Conservation (phyloP, 1,140 invertebrate genomes). For the Aphidius gifuensis region DNA sequence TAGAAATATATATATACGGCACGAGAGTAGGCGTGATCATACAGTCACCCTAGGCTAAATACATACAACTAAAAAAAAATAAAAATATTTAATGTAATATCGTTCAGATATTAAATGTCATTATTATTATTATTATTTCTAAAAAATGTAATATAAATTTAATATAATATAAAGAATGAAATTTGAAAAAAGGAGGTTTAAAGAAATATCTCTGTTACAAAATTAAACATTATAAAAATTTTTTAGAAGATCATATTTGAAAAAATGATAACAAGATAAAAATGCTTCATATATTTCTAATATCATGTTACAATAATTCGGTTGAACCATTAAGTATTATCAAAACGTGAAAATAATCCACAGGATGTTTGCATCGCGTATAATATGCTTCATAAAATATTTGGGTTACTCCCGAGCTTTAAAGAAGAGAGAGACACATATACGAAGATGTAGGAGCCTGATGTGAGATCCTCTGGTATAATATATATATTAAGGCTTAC, state of each 20-base stretch:
- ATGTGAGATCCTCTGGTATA: not conserved
- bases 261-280: too few species aligned
- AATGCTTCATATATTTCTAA: not conserved
- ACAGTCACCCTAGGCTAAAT: slow-evolving; percentile 22
- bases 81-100: slow-evolving; percentile 20
- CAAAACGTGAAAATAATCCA: slow-evolving; percentile 12
- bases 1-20: not conserved
- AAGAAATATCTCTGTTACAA: not conserved
- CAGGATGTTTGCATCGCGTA: slow-evolving; percentile 18
- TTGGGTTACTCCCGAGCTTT: slow-evolving; percentile 28
- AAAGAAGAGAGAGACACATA: slow-evolving; percentile 30
- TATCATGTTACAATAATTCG: slow-evolving; percentile 1
- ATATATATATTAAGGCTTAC: too few species aligned
- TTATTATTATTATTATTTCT: too few species aligned
- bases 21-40: slow-evolving; percentile 26
- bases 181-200: not conserved
- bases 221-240: not conserved
- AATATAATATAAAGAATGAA: not conserved
- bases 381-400: slow-evolving; percentile 34
- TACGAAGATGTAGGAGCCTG: slow-evolving; percentile 40
- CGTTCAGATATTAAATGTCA: not conserved
- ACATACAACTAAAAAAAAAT: slow-evolving; percentile 7
- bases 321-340: not conserved
- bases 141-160: not conserved
- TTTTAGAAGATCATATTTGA: not conserved